Evolutionary conservation across 1,140 invertebrate genomes (phyloP), one percentile per base, ranked within the genome.

Genomic region (Lamellibrachia luymesi): DNA sequence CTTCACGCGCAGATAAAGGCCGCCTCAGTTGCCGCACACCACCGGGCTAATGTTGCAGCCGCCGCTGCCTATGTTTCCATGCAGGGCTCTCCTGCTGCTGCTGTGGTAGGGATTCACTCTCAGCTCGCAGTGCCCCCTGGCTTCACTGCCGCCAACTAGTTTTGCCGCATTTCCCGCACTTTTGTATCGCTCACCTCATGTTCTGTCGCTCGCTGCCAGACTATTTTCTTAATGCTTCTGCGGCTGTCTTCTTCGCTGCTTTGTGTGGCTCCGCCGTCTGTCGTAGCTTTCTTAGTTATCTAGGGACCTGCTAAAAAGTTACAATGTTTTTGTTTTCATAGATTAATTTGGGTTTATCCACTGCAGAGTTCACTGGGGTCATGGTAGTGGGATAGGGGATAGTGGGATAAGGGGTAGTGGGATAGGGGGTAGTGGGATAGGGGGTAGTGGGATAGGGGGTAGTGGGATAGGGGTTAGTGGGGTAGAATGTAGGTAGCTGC

Each of bases 1-100:
- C 98, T 99, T 97, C 98, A 99, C 98, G 98, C 98, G 97, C 98
- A 99, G 98, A 98, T 99, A 98, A 99, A 99, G 98, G 98, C 98
- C 97, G 98, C 98, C 97, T 98, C 96, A 94, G 96, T 96, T 94
- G 93, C 98, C 97, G 98, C 98, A 97, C 98, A 98, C 97, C 98
- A 98, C 93, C 94, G 95, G 64, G 94, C 94, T 91, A 94, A 94
- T 92, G 94, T 94, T 92, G 94, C 94, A 93, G 92, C 92, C 51
- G 94, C 56, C 80, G 89, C 93, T 93, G 49, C 92, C n/a, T 89
- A 13, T 90, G 27, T 90, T 93, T 38, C 52, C 89, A 27, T 64
- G 92, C 17, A 17, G 22, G 50, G 17, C 56, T 51, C 92, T 27
- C 52, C 80, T 22, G 50, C 96, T 94, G 96, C 95, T 92, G 95